Conservation (phyloP, 2,888 invertebrate genomes). For the Microplitis manilae region DNA sequence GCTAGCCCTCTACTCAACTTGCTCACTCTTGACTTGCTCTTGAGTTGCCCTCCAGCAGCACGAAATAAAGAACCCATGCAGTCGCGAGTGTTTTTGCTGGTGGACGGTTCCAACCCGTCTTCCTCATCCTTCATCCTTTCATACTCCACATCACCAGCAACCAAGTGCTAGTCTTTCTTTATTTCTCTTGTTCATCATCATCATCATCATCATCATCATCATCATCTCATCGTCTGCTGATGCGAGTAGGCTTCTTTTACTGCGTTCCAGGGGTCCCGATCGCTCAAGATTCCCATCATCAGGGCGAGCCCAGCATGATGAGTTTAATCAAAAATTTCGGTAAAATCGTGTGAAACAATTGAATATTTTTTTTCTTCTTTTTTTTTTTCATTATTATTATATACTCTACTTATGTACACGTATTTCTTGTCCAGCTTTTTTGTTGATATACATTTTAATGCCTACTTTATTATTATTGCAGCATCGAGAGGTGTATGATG, state of each 20-base stretch:
- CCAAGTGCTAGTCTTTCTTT: slow-evolving; percentile 7
- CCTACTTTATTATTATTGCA: neutral
- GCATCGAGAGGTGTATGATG: neutral
- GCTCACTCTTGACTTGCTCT: slow-evolving; percentile 1
- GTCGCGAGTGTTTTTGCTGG: slow-evolving; percentile 37
- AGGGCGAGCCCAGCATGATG: slow-evolving; percentile 1
- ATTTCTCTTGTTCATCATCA: slow-evolving; percentile 37
- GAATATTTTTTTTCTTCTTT: neutral
- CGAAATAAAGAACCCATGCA: slow-evolving; percentile 37
- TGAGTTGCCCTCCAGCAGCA: neutral
- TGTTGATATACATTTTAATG: neutral
- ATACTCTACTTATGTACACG: neutral
- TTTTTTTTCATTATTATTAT: neutral
- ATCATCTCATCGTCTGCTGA: slow-evolving; percentile 2
- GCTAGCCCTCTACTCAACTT: slow-evolving; percentile 42
- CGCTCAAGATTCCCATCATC: slow-evolving; percentile 11
- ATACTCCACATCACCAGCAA: neutral
- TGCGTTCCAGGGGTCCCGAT: slow-evolving; percentile 19
- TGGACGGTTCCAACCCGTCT: slow-evolving; percentile 25
- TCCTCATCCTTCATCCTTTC: slow-evolving; percentile 32
- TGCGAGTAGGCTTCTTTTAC: slow-evolving; percentile 7
- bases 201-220: slow-evolving; percentile 1
- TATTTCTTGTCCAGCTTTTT: neutral
- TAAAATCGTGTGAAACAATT: slow-evolving; percentile 9
- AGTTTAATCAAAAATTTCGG: slow-evolving; percentile 9